phyloP scores from a whole-genome alignment of 92 coral and sea anemone species.

The Bergia puertoricense region DNA sequence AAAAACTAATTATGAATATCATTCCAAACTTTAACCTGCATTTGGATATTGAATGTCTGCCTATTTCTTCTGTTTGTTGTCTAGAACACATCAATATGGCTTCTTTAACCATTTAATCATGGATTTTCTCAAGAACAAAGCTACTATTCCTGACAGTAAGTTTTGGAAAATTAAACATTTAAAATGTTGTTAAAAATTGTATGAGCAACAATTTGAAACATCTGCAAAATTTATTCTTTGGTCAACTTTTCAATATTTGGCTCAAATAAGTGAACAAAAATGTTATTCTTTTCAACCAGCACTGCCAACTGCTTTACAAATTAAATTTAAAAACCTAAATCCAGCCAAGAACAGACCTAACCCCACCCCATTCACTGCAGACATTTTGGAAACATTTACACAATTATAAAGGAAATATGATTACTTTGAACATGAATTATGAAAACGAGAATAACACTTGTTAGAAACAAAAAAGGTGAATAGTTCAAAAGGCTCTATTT shows the following conservation, averaged over 20 bases:
- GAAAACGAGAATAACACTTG: neutral
- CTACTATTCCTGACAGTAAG: no score
- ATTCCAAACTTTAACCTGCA: no score
- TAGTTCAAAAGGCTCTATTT: neutral
- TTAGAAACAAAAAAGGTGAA: neutral
- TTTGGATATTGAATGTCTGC: no score
- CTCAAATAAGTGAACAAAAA: neutral
- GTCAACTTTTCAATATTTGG: no score
- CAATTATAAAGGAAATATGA: neutral
- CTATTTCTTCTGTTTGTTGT: neutral
- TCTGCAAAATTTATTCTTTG: neutral
- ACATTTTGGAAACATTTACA: neutral
- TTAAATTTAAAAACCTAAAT: neutral
- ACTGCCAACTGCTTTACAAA: neutral
- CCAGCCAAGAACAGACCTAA: neutral
- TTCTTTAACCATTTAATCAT: neutral
- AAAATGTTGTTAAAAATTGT: neutral
- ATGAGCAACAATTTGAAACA: neutral
- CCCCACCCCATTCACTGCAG: conserved; percentile 30
- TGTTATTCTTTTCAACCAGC: neutral
- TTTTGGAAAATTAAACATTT: neutral
- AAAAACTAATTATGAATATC: no score
- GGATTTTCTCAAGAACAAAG: no score
- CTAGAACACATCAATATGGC: neutral
- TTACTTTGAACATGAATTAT: neutral